A percentile compares a stretch with the other conserved stretches of the same genome.
These are phyloP conservation scores for Chrysopa pallens DNA, from an alignment of 1,140 invertebrate species.

Conservation along the genomic window DNA sequence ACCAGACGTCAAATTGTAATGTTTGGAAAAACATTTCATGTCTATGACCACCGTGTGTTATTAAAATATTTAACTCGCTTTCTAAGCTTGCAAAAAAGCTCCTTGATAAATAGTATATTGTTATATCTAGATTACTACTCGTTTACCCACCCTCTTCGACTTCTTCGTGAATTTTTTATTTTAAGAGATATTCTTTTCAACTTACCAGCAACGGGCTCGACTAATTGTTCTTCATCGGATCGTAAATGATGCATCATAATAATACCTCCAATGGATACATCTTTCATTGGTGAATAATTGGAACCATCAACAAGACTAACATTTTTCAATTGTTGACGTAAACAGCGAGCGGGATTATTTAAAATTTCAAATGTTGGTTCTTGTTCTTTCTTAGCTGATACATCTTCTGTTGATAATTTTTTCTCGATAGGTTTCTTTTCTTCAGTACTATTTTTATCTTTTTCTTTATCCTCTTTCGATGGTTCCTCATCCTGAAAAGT, in stretches of 20 bases:
- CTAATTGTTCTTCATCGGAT: constrained; percentile 68
- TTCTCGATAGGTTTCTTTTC: constrained; percentile 25
- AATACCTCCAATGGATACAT: constrained; percentile 86
- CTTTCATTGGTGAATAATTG: constrained; percentile 74
- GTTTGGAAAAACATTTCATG: no score
- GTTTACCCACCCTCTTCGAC: no score
- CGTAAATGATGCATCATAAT: constrained; percentile 79
- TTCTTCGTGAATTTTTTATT: no score
- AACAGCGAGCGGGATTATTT: constrained; percentile 82
- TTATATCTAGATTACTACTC: no score
- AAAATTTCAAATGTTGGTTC: constrained; percentile 84
- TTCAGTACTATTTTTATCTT: constrained; percentile 15
- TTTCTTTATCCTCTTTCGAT: constrained; percentile 22
- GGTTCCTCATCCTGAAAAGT: constrained; percentile 28
- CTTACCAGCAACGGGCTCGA: constrained; percentile 73
- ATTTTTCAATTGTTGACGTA: constrained; percentile 85
- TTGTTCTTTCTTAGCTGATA: constrained; percentile 55
- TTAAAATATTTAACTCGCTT: no score
- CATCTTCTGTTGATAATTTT: constrained; percentile 24
- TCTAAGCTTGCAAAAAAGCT: no score
- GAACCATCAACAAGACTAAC: constrained; percentile 63
- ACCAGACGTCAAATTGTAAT: no score
- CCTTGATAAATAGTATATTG: no score
- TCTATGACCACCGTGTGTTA: no score
- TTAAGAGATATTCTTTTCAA: not conserved